Conservation (phyloP, 2,888 invertebrate genomes). For the Drosophila demipolita region DNA sequence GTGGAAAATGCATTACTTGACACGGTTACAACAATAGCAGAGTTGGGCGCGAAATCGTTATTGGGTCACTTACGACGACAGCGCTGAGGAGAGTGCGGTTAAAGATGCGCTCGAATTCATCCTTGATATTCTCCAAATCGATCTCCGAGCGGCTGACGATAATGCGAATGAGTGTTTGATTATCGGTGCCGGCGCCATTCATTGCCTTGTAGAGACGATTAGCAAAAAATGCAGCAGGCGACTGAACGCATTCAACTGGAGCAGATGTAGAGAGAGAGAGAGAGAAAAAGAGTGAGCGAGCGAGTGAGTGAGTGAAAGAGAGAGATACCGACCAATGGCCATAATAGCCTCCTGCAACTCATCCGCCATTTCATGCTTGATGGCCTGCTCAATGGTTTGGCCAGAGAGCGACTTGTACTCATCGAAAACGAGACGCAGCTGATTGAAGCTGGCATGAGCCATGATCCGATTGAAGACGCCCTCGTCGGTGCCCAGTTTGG, state of each 20-base stretch:
- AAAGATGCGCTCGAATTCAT: constrained; percentile 89
- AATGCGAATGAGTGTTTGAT: constrained; percentile 89
- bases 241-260: constrained; percentile 90
- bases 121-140: constrained; percentile 89
- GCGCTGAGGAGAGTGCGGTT: constrained; percentile 89
- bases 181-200: constrained; percentile 90
- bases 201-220: constrained; percentile 88
- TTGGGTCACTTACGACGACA: constrained; percentile 86
- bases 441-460: constrained; percentile 90
- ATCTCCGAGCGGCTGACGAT: constrained; percentile 89
- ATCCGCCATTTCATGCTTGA: constrained; percentile 89
- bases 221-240: constrained; percentile 89
- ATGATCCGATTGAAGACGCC: constrained; percentile 90
- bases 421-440: constrained; percentile 89
- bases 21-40: constrained; percentile 2
- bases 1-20: constrained; percentile 41
- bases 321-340: constrained; percentile 87
- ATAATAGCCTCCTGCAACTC: constrained; percentile 89
- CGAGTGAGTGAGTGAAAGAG: not conserved
- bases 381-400: constrained; percentile 90
- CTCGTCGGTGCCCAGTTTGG: constrained; percentile 90
- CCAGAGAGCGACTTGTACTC: constrained; percentile 91
- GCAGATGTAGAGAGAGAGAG: not conserved
- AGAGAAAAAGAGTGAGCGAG: not conserved
- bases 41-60: not conserved